These are phyloP conservation scores for Raja brachyura DNA, from an alignment of 2,113 vertebrate genomes.

Conservation along the genomic window DNA sequence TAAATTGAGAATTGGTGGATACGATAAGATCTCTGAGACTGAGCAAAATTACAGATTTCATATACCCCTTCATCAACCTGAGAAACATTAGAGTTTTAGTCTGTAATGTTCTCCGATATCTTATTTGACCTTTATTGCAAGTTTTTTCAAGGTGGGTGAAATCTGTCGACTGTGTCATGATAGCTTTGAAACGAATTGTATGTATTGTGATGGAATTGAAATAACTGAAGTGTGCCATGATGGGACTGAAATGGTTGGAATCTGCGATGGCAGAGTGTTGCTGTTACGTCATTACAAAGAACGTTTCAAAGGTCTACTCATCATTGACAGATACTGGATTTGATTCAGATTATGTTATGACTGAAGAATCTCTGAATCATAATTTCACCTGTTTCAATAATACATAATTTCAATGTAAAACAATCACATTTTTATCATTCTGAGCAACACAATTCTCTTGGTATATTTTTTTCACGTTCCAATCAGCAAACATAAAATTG, in stretches of 20 bases:
- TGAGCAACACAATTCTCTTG: not conserved
- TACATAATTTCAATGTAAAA: not conserved
- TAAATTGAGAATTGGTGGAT: not conserved
- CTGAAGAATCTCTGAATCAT: not conserved
- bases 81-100: not conserved
- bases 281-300: not conserved
- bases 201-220: not conserved
- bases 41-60: not conserved
- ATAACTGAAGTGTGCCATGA: not conserved
- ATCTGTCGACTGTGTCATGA: not conserved
- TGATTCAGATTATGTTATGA: not conserved
- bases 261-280: not conserved
- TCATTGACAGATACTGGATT: not conserved
- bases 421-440: not conserved
- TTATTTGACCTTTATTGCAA: not conserved
- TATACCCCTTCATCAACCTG: not conserved
- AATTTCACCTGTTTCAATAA: not conserved
- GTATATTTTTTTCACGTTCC: not conserved
- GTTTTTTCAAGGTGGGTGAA: not conserved
- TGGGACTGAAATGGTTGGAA: not conserved
- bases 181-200: not conserved
- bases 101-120: not conserved
- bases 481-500: not conserved
- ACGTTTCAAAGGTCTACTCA: not conserved
- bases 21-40: not conserved